phyloP scores from a whole-genome alignment of 2,113 vertebrate species.

The Phaethon lepturus region DNA sequence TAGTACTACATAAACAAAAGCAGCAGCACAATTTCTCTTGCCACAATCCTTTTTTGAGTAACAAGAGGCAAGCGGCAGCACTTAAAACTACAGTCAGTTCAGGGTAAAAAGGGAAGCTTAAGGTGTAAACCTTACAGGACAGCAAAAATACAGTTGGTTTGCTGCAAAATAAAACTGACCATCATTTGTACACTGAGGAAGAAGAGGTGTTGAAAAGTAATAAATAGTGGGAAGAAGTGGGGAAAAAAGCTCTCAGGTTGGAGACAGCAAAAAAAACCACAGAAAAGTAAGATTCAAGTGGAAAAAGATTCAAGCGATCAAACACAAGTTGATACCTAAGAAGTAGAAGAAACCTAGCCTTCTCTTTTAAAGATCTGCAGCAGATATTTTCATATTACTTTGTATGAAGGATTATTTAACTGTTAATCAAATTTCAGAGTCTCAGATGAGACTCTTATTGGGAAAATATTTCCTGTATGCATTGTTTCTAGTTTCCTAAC shows the following conservation, averaged over 20 bases:
- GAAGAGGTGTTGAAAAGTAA: not conserved
- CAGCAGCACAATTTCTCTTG: conserved; percentile 2
- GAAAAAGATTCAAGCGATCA: not conserved
- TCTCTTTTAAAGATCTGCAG: not conserved
- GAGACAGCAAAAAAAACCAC: not conserved
- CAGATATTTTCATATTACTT: not conserved
- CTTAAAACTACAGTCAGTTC: not conserved
- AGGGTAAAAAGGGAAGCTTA: not conserved
- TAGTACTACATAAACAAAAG: conserved; percentile 49
- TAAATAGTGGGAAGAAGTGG: not conserved
- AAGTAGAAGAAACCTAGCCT: not conserved
- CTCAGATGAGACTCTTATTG: not conserved
- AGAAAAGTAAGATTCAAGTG: not conserved
- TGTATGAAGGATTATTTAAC: not conserved
- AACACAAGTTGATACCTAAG: not conserved
- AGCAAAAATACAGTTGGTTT: not conserved
- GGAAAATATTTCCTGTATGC: not conserved
- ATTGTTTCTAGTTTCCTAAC: not conserved
- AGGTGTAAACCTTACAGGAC: not conserved
- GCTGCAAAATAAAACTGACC: not conserved
- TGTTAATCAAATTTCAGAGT: not conserved
- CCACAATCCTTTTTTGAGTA: not conserved
- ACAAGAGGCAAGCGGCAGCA: not conserved
- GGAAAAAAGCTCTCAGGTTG: not conserved
- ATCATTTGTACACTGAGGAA: not conserved